Base-by-base conservation (phyloP, 2,113 vertebrate genomes). In the Paratilapia polleni region DNA sequence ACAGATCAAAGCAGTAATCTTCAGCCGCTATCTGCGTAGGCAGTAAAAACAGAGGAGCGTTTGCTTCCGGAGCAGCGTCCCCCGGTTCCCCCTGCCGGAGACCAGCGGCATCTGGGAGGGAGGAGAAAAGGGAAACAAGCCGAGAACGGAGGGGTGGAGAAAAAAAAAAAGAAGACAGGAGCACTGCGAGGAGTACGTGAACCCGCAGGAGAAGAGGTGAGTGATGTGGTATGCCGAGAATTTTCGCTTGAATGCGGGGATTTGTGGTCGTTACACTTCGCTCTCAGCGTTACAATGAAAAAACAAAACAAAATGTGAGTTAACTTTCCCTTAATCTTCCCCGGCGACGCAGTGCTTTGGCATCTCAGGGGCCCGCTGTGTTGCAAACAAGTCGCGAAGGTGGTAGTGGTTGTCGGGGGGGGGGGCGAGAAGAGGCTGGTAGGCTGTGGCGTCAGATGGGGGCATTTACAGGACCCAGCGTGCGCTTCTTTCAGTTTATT, bases 61-160 rank as follows among this genome's bases (percentile, higher is more conserved):
- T 89, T 81, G 88, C 91, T 95, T 95, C 93, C 93, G 93, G 92
- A 90, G 86, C 92, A 90, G 90, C 82, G 87, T 90, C 75, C 73
- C 85, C 77, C 79, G 80, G 76, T 88, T 81, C 87, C 90, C 90
- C 86, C 91, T 89, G 66, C 52, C 63, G 86, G 91, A 87, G 70
- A 86, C 22, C 63, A 77, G 92, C 81, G 49, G 90, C 91, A 92
- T 92, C 85, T 85, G 90, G 83, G 83, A 89, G 85, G 90, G 92
- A 87, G 89, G 86, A 88, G 73, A 66, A 70, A 64, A 64, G 19
- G 75, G 77, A 77, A 86, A 86, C 82, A 54, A 89, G 84, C 80
- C 52, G 85, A 78, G 77, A 80, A 56, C 85, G 22, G 82, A 90
- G 89, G 89, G 86, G 84, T 86, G 86, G 89, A 87, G 80, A 77